Evolutionary conservation across 2,797 vertebrate genomes (phyloP).

Genomic region (Malacoctenus gilli): DNA sequence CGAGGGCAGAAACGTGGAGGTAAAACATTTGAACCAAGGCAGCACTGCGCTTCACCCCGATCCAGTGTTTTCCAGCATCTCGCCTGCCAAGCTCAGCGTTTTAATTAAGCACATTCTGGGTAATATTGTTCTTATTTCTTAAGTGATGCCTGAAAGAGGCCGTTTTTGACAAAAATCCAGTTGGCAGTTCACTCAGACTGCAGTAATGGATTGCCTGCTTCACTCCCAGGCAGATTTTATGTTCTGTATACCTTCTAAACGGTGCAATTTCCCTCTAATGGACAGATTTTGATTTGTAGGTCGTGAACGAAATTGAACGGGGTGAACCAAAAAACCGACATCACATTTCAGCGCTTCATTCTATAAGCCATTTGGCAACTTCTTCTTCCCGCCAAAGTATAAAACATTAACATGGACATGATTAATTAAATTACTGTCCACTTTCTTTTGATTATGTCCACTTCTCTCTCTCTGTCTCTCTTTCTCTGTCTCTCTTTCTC

Average conservation of each 20-base stretch:
- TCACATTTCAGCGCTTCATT: not conserved
- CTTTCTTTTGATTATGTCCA: too few species aligned
- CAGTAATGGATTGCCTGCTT: slow-evolving; percentile 16
- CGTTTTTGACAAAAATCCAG: slow-evolving; percentile 9
- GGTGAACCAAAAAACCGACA: not conserved
- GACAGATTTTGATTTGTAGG: not conserved
- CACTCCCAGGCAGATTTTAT: slow-evolving; percentile 2
- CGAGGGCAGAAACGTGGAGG: not conserved
- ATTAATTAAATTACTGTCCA: too few species aligned
- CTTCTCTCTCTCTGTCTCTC: too few species aligned
- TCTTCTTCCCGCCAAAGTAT: too few species aligned
- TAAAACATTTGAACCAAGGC: not conserved
- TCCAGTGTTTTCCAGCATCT: slow-evolving; percentile 5
- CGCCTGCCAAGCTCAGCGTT: slow-evolving; percentile 3
- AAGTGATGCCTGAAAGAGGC: slow-evolving; percentile 2
- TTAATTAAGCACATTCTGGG: slow-evolving; percentile 14
- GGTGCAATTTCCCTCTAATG: not conserved
- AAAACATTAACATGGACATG: too few species aligned
- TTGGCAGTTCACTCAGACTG: slow-evolving; percentile 4
- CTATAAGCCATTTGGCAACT: too few species aligned
- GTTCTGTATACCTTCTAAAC: not conserved
- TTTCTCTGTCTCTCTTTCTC: too few species aligned
- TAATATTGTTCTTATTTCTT: slow-evolving; percentile 7
- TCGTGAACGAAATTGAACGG: not conserved
- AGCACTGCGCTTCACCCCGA: slow-evolving; percentile 1